These are phyloP conservation scores for Vicugna pacos DNA, from an alignment of 2,113 vertebrate genomes.

Conservation along the genomic window DNA sequence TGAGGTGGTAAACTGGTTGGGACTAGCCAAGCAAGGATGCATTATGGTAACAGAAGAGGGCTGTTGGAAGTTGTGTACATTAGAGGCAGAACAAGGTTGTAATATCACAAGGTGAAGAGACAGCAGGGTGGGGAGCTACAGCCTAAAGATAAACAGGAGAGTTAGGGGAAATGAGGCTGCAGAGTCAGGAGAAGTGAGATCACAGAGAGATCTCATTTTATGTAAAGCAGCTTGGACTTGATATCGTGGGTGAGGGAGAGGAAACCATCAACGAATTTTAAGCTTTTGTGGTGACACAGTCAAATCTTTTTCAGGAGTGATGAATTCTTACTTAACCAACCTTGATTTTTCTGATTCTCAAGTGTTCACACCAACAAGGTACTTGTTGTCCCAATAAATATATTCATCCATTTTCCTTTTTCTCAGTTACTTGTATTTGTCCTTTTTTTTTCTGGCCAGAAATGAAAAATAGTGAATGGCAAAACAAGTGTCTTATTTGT, in stretches of 20 bases:
- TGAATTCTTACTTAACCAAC: background rate
- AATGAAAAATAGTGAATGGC: constrained; percentile 26
- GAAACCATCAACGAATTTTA: background rate
- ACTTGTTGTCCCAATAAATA: background rate
- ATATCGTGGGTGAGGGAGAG: background rate
- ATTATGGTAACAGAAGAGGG: background rate
- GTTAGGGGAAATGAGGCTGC: background rate
- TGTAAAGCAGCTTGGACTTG: background rate
- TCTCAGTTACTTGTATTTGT: background rate
- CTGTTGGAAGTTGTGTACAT: background rate
- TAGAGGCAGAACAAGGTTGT: background rate
- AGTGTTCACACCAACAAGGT: background rate
- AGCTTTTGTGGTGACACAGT: background rate
- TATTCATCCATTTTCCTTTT: background rate
- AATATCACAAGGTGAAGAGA: background rate
- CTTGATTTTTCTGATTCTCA: background rate
- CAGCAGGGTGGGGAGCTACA: background rate
- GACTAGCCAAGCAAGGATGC: background rate
- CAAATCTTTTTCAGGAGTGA: background rate
- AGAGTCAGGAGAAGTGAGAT: background rate
- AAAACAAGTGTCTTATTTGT: background rate
- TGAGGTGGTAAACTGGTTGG: background rate
- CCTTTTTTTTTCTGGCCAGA: background rate
- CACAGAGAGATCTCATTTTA: background rate
- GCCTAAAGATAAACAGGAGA: background rate